These are phyloP conservation scores for Mesochorus sp. DNA, from an alignment of 2,888 invertebrate species.

Conservation along the genomic window DNA sequence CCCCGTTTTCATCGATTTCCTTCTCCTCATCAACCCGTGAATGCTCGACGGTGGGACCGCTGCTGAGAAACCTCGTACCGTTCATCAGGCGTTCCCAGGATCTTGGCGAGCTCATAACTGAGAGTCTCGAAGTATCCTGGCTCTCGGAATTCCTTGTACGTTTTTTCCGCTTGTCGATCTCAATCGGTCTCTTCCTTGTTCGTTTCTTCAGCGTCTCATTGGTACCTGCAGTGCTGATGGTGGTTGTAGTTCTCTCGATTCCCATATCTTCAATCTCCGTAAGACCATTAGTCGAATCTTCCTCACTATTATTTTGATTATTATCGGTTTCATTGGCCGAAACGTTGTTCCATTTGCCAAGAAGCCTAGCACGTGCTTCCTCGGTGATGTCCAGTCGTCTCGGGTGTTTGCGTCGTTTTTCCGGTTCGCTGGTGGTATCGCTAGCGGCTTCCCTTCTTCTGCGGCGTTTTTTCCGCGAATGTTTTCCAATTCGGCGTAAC, in stretches of 20 bases:
- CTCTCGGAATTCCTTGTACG: slow-evolving; percentile 69
- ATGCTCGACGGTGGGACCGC: slow-evolving; percentile 33
- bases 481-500: slow-evolving; percentile 7
- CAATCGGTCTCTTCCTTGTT: slow-evolving; percentile 9
- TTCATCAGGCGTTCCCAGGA: slow-evolving; percentile 60
- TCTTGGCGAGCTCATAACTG: slow-evolving; percentile 54
- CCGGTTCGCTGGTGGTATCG: background rate
- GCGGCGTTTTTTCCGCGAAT: slow-evolving; percentile 25
- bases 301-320: slow-evolving; percentile 48
- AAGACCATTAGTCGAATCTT: slow-evolving; percentile 27
- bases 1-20: slow-evolving; percentile 53
- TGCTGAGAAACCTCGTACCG: slow-evolving; percentile 55
- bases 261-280: background rate
- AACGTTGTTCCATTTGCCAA: slow-evolving; percentile 2
- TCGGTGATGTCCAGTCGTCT: background rate
- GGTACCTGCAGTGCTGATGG: background rate
- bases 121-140: slow-evolving; percentile 28
- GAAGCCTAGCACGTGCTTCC: background rate
- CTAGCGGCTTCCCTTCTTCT: background rate
- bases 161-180: slow-evolving; percentile 66
- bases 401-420: slow-evolving; percentile 9
- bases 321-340: background rate
- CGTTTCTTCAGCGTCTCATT: slow-evolving; percentile 27
- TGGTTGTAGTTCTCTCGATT: background rate
- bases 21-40: slow-evolving; percentile 52